Base-by-base conservation (phyloP, 1,140 invertebrate genomes). In the Glossosoma conforme region DNA sequence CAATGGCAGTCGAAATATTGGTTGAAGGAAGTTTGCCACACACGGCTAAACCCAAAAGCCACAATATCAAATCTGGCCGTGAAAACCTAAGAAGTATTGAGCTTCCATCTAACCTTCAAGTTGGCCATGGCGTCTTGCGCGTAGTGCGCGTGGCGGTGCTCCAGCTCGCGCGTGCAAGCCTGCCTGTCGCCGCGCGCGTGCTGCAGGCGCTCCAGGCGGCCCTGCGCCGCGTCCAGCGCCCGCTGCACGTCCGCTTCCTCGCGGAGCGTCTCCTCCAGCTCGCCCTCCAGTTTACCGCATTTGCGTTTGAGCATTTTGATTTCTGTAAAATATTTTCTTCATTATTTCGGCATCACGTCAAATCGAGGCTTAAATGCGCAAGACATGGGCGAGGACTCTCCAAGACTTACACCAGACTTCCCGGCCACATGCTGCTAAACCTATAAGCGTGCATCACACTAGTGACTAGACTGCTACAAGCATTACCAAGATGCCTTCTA, bases 241-340 rank as follows among this genome's bases (percentile, higher is more conserved):
- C 77, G 74, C 2, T 76, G 66, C 3, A 86, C 71, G 32, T 75
- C 75, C 1, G 64, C 67, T 8, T 80, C 76, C 54, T 81, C 79
- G 35, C 69, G 75, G 10, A 68, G 62, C 2, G 82, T 71, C 17
- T 74, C 69, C 17, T 82, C 79, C 1, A 84, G 62, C 32, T 86
- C 78, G 46, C 77, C 74, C 30, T 84, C 78, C 4, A 86, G 69
- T 56, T 84, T 83, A 44, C 83, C 66, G 41, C 81, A 82, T 51
- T 87, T 88, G 57, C 88, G 82, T 24, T 86, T 82, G 64, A 88
- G 79, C 37, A 89, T 81, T 60, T 84, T 77, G 18, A 85, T 78
- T 61, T 89, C 81, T 83, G 63, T 2, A 66, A 36, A 36, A 8
- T 35, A 44, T 28, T 15, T 8, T 13, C 15, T 41, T 28, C n/a